These are phyloP conservation scores for Chascanopsetta lugubris DNA, from an alignment of 2,113 vertebrate species.

Conservation along the genomic window DNA sequence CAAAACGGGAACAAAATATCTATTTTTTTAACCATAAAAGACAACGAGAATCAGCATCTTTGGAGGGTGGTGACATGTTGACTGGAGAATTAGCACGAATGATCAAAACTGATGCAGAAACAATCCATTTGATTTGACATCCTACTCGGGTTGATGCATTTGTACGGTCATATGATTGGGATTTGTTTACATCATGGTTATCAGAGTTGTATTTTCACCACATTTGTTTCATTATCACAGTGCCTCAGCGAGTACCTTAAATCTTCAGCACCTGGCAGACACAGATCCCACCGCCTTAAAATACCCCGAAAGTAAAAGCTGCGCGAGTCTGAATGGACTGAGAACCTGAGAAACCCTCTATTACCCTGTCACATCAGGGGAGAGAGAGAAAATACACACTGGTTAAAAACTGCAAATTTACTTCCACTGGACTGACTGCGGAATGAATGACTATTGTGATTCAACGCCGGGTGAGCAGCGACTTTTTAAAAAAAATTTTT, in stretches of 20 bases:
- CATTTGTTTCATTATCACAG: slow-evolving; percentile 2
- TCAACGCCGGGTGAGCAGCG: slow-evolving; percentile 37
- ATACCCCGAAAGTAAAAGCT: neutral
- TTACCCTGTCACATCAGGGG: slow-evolving; percentile 1
- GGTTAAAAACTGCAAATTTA: slow-evolving; percentile 31
- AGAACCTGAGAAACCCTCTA: neutral
- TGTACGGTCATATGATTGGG: neutral
- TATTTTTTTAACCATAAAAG: neutral
- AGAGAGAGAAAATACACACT: neutral
- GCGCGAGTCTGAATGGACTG: neutral
- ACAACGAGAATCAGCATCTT: neutral
- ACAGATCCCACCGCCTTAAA: neutral
- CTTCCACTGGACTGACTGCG: slow-evolving; percentile 19
- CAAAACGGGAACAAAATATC: neutral
- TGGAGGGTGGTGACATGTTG: neutral
- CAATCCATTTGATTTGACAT: neutral
- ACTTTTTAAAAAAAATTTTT: no score
- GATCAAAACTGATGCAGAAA: neutral
- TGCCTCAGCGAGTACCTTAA: slow-evolving; percentile 6
- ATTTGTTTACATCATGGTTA: neutral
- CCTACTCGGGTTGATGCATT: neutral
- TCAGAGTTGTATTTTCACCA: neutral
- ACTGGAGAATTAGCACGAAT: neutral
- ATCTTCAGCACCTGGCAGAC: neutral
- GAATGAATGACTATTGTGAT: slow-evolving; percentile 62